Base-by-base conservation (phyloP, 2,113 vertebrate genomes). In the Calyptomena viridis region DNA sequence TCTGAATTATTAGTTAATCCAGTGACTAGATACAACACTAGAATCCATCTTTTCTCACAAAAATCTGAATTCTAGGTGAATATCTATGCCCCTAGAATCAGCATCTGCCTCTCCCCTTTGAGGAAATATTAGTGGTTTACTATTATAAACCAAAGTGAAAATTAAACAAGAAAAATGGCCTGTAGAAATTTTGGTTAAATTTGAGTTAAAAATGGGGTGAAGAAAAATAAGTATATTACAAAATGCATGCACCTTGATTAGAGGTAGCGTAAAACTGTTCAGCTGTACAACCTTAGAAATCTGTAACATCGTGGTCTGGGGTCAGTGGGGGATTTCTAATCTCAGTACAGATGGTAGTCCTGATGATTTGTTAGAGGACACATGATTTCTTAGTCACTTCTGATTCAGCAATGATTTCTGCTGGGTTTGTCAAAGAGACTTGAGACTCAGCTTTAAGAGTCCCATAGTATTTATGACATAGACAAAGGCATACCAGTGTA, bases 1-100 rank as follows among this genome's bases (percentile, higher is more conserved):
- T 85, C 89, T 92, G 84, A 87, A 88, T 96, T 94, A 90, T 91
- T 96, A 79, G 40, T 62, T 95, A 93, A 96, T 81, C 39, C 67
- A 78, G 42, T 85, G 50, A 85, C 83, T 90, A 96, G 92, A 79
- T 80, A 71, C 62, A 91, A 52, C n/a, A 22, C 47, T 24, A 91
- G 76, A 93, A 93, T 67, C 39, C 8, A 58, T 53, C 62, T 77
- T 97, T 96, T 88, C 19, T 87, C 71, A 60, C 42, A 91, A 87
- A 95, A 93, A 62, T 89, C 37, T 85, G 69, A 94, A 92, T 84
- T 91, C 67, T 66, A 89, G n/a, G 53, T 87, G 64, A 8, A 14
- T 63, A 44, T 47, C 8, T 63, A 24, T 83, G 23, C 12, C 47
- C 8, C 66, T 9, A 69, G 6, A 81, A 69, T 33, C 39, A 74